Base-by-base conservation (phyloP, 2,888 invertebrate genomes). In the Lithosia quadra region DNA sequence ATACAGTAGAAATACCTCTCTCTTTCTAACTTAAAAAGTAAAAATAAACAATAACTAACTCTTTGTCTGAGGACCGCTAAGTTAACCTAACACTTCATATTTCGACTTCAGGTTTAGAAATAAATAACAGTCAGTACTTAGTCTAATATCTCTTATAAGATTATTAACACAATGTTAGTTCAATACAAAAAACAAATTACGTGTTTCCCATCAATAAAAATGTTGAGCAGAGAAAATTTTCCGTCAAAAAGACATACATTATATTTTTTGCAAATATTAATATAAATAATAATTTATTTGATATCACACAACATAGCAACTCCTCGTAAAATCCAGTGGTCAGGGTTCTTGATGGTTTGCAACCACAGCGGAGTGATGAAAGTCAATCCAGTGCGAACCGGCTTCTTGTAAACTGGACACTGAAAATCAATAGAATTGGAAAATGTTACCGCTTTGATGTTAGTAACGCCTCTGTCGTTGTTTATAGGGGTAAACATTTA, bases 371-470 rank as follows among this genome's bases (percentile, higher is more conserved):
- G 96, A 1, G 97, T 97, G 78, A 98, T 97, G 85, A 97, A 97
- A 65, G 97, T 98, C 65, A 98, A 92, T 77, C 97, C 98, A 0
- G 98, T 98, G 78, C 99, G 96, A 74, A 95, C 95, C 2, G 98
- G 97, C 88, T 98, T 98, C 91, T 98, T 99, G 89, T 99, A 98
- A n/a, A 98, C 97, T 0, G 98, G 98, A 89, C 98, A 98, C 97
- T 97, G 87, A 56, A 57, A 70, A 70, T 56, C 24, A 56, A 56
- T 15, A 56, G 22, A 15, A n/a, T n/a, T 8, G 8, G 43, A 43
- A 4, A 28, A 28, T 43, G 15, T 18, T 43, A 43, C 43, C 0
- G 7, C 18, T 5, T 43, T 39, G 39, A 15, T 39, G 5, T 39
- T 4, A 28, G 39, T 15, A 15, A 15, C 39, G 13, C 15, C 39